Evolutionary conservation across 2,113 vertebrate genomes (phyloP), one percentile per base, ranked within the genome.

Genomic region (Mugil cephalus): DNA sequence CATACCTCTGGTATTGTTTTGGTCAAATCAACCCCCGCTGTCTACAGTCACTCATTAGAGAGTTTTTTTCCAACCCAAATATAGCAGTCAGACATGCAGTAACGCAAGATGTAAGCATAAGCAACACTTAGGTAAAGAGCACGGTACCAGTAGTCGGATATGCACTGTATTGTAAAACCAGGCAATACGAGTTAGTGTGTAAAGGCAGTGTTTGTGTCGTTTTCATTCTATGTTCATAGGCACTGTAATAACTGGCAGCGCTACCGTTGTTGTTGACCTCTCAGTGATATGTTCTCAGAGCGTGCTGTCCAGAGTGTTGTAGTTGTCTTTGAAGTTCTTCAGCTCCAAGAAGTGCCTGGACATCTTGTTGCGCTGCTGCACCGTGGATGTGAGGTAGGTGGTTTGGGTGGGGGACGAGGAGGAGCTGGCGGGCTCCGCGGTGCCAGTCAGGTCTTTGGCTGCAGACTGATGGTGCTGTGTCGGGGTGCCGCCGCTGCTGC

Each of bases 261-360:
- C 18, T n/a, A 52, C 18, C 15, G 18, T n/a, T n/a, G 15, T 56
- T 5, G 38, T 69, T 10, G 35, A 47, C 21, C 2, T 65, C 36
- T 51, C 9, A 14, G 24, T 48, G 11, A 34, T 43, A 4, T 1
- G 10, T 12, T 42, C 69, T 97, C 90, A 98, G 90, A 94, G 90
- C 2, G 96, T 96, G 72, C 97, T 99, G 85, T 99, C 97, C 89
- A 99, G 81, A 0, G 97, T 99, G 88, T 98, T 98, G 88, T 99
- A 98, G 90, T 98, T 99, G 91, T 99, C 98, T 88, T 99, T 99
- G 79, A 99, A 98, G 91, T 95, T 98, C 91, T 99, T 99, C 72
- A 99, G 92, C 88, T 99, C 98, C 51, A 99, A 92, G 80, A 99
- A 97, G 90, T 98, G 94, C 74, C 98, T 96, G 88, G 97, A 94